phyloP scores from a whole-genome alignment of 2,113 vertebrate genomes.

The Bubo scandiacus region DNA sequence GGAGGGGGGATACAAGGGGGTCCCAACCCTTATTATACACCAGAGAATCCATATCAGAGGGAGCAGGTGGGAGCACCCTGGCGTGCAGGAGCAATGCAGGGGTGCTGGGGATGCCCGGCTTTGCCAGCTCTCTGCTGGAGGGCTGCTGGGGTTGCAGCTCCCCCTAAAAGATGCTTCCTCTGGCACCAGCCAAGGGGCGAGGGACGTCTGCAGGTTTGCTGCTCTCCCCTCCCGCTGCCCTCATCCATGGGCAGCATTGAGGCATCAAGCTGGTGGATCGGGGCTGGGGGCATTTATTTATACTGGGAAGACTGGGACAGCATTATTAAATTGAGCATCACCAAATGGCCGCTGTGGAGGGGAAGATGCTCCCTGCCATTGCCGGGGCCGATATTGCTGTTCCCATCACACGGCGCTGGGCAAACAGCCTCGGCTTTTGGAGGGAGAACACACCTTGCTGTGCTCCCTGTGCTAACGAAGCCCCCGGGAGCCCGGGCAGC shows the following conservation, averaged over 20 bases:
- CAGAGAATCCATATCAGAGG: not conserved
- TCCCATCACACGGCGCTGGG: accelerated
- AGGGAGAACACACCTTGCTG: accelerated
- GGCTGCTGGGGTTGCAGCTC: not conserved
- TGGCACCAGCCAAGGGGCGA: not conserved
- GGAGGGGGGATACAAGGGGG: accelerated
- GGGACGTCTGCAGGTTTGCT: accelerated
- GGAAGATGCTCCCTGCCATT: accelerated
- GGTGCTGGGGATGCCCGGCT: not conserved
- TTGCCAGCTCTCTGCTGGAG: not conserved
- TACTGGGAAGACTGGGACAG: not conserved
- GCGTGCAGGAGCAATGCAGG: not conserved
- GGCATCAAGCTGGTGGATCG: not conserved
- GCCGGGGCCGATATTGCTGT: accelerated
- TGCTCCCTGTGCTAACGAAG: not conserved
- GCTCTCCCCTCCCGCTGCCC: not conserved
- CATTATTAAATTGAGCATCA: accelerated
- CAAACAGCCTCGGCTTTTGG: accelerated
- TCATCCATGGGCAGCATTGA: accelerated
- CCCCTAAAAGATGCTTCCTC: not conserved
- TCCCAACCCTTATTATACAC: not conserved
- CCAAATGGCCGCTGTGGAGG: accelerated
- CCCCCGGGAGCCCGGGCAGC: not conserved
- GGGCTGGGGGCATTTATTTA: not conserved
- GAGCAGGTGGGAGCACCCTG: not conserved